A percentile compares a stretch with the other conserved stretches of the same genome.
Evolutionary conservation across 2,797 vertebrate species (phyloP).

Genomic region (Ptychobarbus kaznakovi): DNA sequence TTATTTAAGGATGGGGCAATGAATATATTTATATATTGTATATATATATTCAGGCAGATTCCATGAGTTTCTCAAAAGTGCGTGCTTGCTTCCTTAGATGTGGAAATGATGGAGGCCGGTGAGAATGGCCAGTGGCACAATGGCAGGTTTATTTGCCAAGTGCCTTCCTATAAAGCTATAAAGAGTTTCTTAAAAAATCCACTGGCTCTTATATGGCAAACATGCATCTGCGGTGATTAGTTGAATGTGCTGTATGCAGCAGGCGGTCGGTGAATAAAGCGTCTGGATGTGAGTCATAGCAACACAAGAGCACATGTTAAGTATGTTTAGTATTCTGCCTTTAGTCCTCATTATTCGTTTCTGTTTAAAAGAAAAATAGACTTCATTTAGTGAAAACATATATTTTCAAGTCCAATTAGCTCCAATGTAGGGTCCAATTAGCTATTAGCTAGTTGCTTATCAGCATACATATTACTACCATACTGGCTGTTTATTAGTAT

Average conservation of each 20-base stretch:
- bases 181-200: background rate
- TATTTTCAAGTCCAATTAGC: too few species aligned
- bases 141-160: conserved; percentile 14
- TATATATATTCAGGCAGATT: background rate
- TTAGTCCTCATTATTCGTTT: background rate
- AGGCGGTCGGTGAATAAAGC: background rate
- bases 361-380: background rate
- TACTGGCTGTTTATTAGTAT: background rate
- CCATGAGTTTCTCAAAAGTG: background rate
- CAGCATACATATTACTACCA: background rate
- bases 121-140: background rate
- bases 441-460: background rate
- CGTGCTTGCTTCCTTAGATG: background rate
- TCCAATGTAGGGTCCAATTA: too few species aligned
- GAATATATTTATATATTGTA: background rate
- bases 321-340: background rate
- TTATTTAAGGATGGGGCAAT: background rate
- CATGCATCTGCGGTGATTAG: background rate
- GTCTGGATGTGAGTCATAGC: background rate
- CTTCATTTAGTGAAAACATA: background rate
- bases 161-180: background rate
- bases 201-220: background rate
- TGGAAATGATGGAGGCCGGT: background rate
- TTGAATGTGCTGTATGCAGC: background rate
- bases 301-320: background rate